These are phyloP conservation scores for Arge pagana DNA, from an alignment of 2,888 invertebrate genomes.

Conservation along the genomic window DNA sequence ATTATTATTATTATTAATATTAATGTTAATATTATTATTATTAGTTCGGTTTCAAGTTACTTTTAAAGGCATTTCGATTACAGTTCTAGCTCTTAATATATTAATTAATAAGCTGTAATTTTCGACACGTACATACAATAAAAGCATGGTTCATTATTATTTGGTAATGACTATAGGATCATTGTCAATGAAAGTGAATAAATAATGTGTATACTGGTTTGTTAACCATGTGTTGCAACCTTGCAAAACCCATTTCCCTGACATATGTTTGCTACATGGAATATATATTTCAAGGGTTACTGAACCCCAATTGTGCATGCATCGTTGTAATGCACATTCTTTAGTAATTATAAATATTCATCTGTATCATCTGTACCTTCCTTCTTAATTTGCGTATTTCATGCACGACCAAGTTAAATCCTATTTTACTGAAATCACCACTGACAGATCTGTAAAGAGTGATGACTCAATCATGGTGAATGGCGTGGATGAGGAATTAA, in stretches of 20 bases:
- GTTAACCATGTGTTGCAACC: slow-evolving; percentile 49
- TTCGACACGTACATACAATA: slow-evolving; percentile 39
- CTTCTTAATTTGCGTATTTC: slow-evolving; percentile 12
- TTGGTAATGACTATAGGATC: slow-evolving; percentile 46
- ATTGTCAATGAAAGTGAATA: slow-evolving; percentile 52
- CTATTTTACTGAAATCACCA: slow-evolving; percentile 59
- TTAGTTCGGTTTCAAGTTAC: slow-evolving; percentile 48
- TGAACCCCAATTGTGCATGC: slow-evolving; percentile 6
- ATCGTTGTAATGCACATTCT: slow-evolving; percentile 2
- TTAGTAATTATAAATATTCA: not conserved
- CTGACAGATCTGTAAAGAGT: slow-evolving; percentile 75
- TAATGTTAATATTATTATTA: slow-evolving; percentile 33
- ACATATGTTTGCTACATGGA: slow-evolving; percentile 22
- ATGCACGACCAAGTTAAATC: slow-evolving; percentile 41
- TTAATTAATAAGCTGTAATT: slow-evolving; percentile 44
- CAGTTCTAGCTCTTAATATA: slow-evolving; percentile 47
- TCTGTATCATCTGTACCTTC: not conserved
- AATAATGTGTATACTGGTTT: slow-evolving; percentile 52
- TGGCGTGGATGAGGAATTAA: slow-evolving; percentile 53
- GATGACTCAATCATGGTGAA: slow-evolving; percentile 60
- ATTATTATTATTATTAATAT: slow-evolving; percentile 22
- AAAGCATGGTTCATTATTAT: slow-evolving; percentile 45
- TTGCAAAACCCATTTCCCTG: slow-evolving; percentile 38
- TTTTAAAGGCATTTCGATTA: slow-evolving; percentile 50
- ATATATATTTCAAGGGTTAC: not conserved